Evolutionary conservation across 2,888 invertebrate genomes (phyloP).

Genomic region (Acronicta aceris): DNA sequence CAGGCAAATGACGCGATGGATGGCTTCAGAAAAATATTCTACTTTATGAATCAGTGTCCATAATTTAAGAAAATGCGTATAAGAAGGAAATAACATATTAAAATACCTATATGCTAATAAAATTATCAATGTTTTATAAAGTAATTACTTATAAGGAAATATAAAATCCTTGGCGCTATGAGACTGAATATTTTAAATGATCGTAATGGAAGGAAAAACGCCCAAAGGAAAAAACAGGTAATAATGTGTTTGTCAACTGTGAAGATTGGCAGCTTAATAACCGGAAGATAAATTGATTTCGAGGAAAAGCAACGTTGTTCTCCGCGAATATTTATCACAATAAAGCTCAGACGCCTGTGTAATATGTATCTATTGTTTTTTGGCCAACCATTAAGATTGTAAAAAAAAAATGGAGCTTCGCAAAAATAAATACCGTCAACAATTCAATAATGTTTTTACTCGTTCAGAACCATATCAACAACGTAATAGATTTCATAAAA

Average conservation of each 20-base stretch:
- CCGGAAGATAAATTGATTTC: conserved; percentile 52
- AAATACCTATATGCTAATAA: too few relatives aligned
- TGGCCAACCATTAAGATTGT: conserved; percentile 6
- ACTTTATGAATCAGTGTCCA: too few relatives aligned
- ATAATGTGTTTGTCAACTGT: conserved; percentile 45
- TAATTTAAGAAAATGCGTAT: too few relatives aligned
- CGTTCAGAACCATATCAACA: too few relatives aligned
- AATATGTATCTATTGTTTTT: conserved; percentile 27
- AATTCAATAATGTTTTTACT: too few relatives aligned
- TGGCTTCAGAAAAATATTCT: too few relatives aligned
- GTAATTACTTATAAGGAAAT: too few relatives aligned
- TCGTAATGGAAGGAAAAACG: conserved; percentile 21
- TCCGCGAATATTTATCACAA: conserved; percentile 44
- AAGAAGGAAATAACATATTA: too few relatives aligned
- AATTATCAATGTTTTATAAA: too few relatives aligned
- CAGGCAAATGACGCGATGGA: too few relatives aligned
- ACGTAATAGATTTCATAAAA: background rate
- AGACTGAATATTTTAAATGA: background rate
- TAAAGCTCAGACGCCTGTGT: conserved; percentile 21
- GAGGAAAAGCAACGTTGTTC: conserved; percentile 17
- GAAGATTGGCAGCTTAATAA: conserved; percentile 58
- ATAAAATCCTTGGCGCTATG: background rate
- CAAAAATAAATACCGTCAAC: background rate
- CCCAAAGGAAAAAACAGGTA: conserved; percentile 14
- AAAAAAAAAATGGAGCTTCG: background rate